Evolutionary conservation across 2,888 invertebrate species (phyloP).

Genomic region (Microctonus hyperodae): DNA sequence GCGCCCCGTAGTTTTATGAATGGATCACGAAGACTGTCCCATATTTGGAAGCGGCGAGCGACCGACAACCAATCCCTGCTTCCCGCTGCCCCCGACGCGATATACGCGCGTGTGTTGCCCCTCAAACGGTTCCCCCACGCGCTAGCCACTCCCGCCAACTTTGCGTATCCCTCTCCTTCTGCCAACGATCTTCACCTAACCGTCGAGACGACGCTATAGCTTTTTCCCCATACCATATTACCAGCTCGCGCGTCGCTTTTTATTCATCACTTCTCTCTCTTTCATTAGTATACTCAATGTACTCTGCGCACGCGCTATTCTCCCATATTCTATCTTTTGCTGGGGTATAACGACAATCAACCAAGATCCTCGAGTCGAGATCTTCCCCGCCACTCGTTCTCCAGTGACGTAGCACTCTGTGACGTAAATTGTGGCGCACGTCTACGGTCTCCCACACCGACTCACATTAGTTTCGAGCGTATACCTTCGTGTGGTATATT

Average conservation of each 20-base stretch:
- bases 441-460: constrained; percentile 40
- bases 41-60: constrained; percentile 79
- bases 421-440: constrained; percentile 54
- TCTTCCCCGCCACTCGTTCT: constrained; percentile 46
- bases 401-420: constrained; percentile 54
- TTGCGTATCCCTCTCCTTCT: constrained; percentile 38
- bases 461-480: constrained; percentile 30
- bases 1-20: constrained; percentile 83
- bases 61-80: constrained; percentile 66
- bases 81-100: constrained; percentile 39
- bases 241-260: not conserved
- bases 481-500: constrained; percentile 4
- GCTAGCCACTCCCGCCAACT: constrained; percentile 28
- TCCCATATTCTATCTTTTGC: constrained; percentile 15
- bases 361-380: constrained; percentile 54
- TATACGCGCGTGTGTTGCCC: constrained; percentile 37
- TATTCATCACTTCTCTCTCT: constrained; percentile 43
- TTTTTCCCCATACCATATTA: constrained; percentile 37
- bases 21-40: constrained; percentile 79
- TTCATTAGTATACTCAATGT: constrained; percentile 44
- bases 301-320: constrained; percentile 10
- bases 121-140: constrained; percentile 37
- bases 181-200: constrained; percentile 47
- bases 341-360: not conserved
- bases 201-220: constrained; percentile 61